phyloP scores from a whole-genome alignment of 92 coral and sea anemone species.

The Parazoanthus darwini region DNA sequence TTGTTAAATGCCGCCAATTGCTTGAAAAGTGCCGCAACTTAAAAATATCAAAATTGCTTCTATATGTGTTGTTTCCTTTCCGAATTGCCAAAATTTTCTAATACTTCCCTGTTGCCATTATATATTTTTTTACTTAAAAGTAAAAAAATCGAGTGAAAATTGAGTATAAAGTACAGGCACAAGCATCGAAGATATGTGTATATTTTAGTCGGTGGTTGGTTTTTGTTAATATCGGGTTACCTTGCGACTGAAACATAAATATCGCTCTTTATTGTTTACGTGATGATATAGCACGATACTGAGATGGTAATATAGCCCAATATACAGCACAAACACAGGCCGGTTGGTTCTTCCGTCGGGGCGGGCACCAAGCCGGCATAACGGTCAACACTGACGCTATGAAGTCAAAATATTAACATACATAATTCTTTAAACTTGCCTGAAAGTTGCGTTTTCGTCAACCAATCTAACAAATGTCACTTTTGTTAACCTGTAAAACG shows the following conservation, averaged over 20 bases:
- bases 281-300: background rate
- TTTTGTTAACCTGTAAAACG: background rate
- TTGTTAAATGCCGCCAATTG: background rate
- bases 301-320: background rate
- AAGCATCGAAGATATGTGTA: too few relatives aligned
- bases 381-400: background rate
- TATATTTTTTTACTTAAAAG: too few relatives aligned
- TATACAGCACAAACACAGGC: background rate
- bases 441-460: background rate
- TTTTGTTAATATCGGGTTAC: too few relatives aligned
- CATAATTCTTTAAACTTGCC: background rate
- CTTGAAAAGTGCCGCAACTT: background rate
- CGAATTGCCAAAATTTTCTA: background rate
- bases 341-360: background rate
- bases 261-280: too few relatives aligned
- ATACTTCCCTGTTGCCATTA: background rate
- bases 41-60: background rate
- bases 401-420: background rate
- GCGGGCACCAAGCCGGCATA: background rate
- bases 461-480: background rate
- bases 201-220: too few relatives aligned
- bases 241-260: background rate
- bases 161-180: too few relatives aligned
- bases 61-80: background rate
- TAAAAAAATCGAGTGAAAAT: background rate